Conservation (phyloP, 2,888 invertebrate species). For the Xestobium rufovillosum region DNA sequence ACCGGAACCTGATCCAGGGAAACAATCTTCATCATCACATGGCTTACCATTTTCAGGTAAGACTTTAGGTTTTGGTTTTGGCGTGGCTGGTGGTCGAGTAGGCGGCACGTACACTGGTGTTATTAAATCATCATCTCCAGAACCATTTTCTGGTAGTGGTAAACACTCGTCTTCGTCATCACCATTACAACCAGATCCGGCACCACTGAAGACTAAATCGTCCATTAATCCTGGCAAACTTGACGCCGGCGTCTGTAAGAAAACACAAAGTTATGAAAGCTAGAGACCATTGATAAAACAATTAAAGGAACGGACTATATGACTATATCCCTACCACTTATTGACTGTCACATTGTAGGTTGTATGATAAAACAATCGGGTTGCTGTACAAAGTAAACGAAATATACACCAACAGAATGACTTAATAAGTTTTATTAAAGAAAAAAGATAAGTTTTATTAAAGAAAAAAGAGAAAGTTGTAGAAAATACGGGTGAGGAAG, state of each 20-base stretch:
- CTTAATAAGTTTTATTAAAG: too few species aligned
- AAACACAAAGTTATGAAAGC: slow-evolving; percentile 5
- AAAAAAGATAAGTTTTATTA: too few species aligned
- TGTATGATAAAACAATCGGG: too few species aligned
- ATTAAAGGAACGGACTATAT: background rate
- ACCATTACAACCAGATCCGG: slow-evolving; percentile 83
- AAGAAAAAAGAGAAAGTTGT: too few species aligned
- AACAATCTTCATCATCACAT: slow-evolving; percentile 78
- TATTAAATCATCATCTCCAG: slow-evolving; percentile 82
- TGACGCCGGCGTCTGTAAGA: slow-evolving; percentile 70
- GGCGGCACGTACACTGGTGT: slow-evolving; percentile 88
- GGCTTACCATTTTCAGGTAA: slow-evolving; percentile 29
- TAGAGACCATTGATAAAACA: slow-evolving; percentile 2
- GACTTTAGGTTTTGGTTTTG: slow-evolving; percentile 35
- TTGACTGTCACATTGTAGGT: too few species aligned
- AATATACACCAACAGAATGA: too few species aligned
- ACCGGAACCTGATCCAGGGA: slow-evolving; percentile 72
- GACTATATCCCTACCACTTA: too few species aligned
- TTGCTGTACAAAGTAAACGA: too few species aligned
- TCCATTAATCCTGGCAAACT: slow-evolving; percentile 73
- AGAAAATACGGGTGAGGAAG: too few species aligned
- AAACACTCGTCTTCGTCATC: slow-evolving; percentile 91
- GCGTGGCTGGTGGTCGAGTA: slow-evolving; percentile 60
- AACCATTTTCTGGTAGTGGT: slow-evolving; percentile 70
- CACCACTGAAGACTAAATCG: slow-evolving; percentile 87